These are phyloP conservation scores for Tylochromis polylepis DNA, from an alignment of 2,113 vertebrate species.

Conservation along the genomic window DNA sequence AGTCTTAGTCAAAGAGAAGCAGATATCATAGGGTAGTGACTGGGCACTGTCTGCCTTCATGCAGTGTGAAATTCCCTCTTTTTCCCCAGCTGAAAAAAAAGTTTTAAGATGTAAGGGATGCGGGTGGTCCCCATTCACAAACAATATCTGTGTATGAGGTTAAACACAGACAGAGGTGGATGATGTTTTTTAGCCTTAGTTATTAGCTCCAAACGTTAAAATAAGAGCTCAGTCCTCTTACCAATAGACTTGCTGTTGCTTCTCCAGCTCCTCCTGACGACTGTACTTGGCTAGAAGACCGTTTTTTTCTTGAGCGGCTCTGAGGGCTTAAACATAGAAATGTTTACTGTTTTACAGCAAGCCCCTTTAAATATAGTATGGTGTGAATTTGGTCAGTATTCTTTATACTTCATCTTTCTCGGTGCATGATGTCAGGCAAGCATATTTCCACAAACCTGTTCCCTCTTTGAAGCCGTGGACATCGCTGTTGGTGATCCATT, in stretches of 20 bases:
- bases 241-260: not conserved
- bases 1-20: constrained; percentile 52
- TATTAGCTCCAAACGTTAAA: not conserved
- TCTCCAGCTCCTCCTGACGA: not conserved
- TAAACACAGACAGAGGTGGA: not conserved
- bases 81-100: constrained; percentile 38
- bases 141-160: not conserved
- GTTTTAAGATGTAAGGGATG: not conserved
- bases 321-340: constrained; percentile 15
- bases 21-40: constrained; percentile 35
- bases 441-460: constrained; percentile 35
- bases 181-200: not conserved
- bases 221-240: not conserved
- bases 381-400: not conserved
- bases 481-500: constrained; percentile 34
- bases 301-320: constrained; percentile 13
- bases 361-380: not conserved
- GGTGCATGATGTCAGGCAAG: not conserved
- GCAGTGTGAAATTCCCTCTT: constrained; percentile 35
- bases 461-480: constrained; percentile 47
- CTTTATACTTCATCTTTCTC: not conserved
- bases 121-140: not conserved
- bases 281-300: not conserved
- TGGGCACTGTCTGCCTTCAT: not conserved
- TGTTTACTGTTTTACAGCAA: not conserved